Evolutionary conservation across 2,113 vertebrate species (phyloP).

Genomic region (Cryptoleucopteryx plumbea): DNA sequence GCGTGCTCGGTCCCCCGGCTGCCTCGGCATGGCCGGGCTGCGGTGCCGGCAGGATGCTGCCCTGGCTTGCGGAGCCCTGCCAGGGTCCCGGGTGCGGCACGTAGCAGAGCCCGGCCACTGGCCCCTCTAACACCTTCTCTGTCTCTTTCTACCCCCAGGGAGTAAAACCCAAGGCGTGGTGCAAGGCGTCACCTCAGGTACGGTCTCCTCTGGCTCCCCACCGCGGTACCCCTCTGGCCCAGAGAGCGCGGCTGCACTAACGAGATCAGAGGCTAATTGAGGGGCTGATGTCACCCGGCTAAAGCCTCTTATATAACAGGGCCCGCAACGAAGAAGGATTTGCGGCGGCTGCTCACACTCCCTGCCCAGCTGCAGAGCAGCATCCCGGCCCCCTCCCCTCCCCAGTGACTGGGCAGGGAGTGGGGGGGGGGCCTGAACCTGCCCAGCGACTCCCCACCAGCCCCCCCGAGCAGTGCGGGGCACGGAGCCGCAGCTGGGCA

Average conservation of each 20-base stretch:
- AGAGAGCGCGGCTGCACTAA: not conserved
- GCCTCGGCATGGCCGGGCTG: fast-evolving
- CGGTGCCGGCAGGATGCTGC: not conserved
- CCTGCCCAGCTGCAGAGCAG: conserved; percentile 24
- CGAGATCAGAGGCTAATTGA: conserved; percentile 49
- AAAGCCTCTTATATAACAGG: conserved; percentile 55
- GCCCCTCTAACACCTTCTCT: not conserved
- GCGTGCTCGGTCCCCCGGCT: not conserved
- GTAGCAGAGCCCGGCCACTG: fast-evolving
- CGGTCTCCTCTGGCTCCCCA: not conserved
- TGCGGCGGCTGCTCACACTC: not conserved
- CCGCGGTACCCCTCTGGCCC: not conserved
- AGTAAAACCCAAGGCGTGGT: conserved; percentile 90
- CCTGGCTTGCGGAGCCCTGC: not conserved
- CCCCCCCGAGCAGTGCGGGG: not conserved
- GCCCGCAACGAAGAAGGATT: not conserved
- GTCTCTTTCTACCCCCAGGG: conserved; percentile 75
- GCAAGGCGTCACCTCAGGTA: conserved; percentile 92
- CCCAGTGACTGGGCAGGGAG: not conserved
- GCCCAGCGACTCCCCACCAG: not conserved
- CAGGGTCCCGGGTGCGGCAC: fast-evolving
- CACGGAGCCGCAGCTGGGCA: fast-evolving
- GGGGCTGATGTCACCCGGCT: conserved; percentile 53
- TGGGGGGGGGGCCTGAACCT: not conserved
- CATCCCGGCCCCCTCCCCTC: not conserved